Conservation (phyloP, 1,140 invertebrate genomes). For the Drosophila ananassae region DNA sequence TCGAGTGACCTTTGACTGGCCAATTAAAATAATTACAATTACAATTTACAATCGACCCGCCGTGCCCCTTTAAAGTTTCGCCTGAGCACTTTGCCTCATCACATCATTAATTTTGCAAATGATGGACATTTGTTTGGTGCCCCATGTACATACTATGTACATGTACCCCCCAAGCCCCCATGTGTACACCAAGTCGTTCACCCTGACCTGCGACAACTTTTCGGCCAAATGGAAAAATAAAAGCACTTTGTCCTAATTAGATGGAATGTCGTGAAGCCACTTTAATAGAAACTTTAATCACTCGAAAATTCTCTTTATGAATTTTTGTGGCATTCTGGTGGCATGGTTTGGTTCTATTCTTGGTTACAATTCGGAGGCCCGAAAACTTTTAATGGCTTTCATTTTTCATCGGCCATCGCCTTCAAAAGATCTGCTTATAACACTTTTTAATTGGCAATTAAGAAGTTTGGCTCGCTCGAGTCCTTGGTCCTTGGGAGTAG, state of each 20-base stretch:
- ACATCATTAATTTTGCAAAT: slow-evolving; percentile 68
- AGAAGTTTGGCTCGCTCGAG: slow-evolving; percentile 53
- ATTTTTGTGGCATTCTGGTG: slow-evolving; percentile 1
- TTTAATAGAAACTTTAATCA: slow-evolving; percentile 4
- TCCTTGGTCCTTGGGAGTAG: neutral
- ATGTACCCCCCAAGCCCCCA: no score
- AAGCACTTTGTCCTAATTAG: slow-evolving; percentile 58
- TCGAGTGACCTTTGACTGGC: slow-evolving; percentile 52
- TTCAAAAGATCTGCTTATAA: slow-evolving; percentile 45
- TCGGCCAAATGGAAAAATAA: slow-evolving; percentile 17
- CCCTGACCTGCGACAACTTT: slow-evolving; percentile 14
- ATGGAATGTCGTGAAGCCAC: slow-evolving; percentile 6
- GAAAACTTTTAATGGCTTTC: slow-evolving; percentile 61
- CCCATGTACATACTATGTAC: slow-evolving; percentile 13
- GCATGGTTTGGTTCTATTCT: slow-evolving; percentile 16
- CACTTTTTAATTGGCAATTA: slow-evolving; percentile 77
- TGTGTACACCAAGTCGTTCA: neutral
- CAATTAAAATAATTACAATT: slow-evolving; percentile 78
- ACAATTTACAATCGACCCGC: slow-evolving; percentile 65
- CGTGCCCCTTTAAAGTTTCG: slow-evolving; percentile 21
- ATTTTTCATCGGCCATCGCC: slow-evolving; percentile 13
- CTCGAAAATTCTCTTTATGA: slow-evolving; percentile 27
- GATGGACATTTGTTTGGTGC: neutral
- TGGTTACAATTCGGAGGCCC: slow-evolving; percentile 11
- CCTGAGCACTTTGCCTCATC: slow-evolving; percentile 31